Evolutionary conservation across 2,888 invertebrate genomes (phyloP).

Genomic region (Drosophila meridiana): DNA sequence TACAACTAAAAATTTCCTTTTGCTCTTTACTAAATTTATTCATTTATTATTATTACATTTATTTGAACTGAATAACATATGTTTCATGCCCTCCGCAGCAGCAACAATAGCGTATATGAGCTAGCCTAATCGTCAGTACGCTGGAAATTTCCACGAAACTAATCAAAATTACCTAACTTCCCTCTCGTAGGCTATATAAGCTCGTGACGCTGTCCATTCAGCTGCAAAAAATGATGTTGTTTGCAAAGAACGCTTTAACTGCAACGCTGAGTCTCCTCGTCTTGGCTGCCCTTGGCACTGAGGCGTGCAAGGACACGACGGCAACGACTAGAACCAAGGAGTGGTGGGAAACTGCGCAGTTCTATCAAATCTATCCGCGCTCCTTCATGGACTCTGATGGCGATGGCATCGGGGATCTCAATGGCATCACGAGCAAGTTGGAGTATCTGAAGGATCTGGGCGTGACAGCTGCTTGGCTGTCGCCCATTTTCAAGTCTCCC

Average conservation of each 20-base stretch:
- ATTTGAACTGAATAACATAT: neutral
- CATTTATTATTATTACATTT: neutral
- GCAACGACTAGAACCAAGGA: slow-evolving; percentile 82
- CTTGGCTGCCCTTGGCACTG: slow-evolving; percentile 87
- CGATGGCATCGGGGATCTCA: slow-evolving; percentile 94
- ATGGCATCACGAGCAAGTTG: slow-evolving; percentile 88
- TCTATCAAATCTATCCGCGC: slow-evolving; percentile 94
- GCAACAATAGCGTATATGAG: neutral
- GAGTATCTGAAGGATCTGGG: slow-evolving; percentile 89
- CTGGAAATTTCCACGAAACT: slow-evolving; percentile 14
- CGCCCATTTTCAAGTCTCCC: slow-evolving; percentile 93
- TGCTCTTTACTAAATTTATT: neutral
- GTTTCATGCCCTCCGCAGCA: neutral
- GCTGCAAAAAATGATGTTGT: slow-evolving; percentile 1
- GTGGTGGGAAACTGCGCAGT: slow-evolving; percentile 93
- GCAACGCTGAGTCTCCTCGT: slow-evolving; percentile 84
- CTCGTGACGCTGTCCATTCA: neutral
- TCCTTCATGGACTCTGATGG: slow-evolving; percentile 93
- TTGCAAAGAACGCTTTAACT: slow-evolving; percentile 86
- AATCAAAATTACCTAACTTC: slow-evolving; percentile 19
- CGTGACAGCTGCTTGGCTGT: slow-evolving; percentile 92
- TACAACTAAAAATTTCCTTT: too few relatives aligned
- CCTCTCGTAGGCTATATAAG: slow-evolving; percentile 9
- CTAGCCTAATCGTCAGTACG: slow-evolving; percentile 86
- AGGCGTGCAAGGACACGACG: slow-evolving; percentile 42